A percentile compares a stretch with the other conserved stretches of the same genome.
Conservation (phyloP, 2,113 vertebrate species). For the Oncorhynchus kisutch region DNA sequence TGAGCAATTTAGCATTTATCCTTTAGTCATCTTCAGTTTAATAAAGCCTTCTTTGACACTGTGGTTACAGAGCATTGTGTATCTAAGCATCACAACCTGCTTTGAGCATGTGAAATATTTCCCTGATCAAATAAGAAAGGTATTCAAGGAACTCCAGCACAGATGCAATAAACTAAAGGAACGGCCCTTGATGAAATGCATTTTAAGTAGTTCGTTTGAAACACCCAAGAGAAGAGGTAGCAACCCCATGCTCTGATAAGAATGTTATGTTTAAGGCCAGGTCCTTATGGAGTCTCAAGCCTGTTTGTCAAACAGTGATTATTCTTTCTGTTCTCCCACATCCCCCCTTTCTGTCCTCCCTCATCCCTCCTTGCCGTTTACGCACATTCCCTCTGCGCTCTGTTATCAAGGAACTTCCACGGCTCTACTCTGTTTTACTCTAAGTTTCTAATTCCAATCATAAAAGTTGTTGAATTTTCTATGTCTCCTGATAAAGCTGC, state of each 20-base stretch:
- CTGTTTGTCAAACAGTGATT: slow-evolving; percentile 22
- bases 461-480: too few species aligned
- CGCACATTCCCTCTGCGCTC: neutral
- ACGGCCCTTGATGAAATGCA: neutral
- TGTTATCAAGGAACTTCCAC: neutral
- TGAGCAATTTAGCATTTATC: too few species aligned
- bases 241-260: slow-evolving; percentile 18
- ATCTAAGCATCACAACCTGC: neutral
- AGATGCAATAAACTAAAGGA: neutral
- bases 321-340: slow-evolving; percentile 21
- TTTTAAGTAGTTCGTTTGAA: neutral
- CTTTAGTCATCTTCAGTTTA: too few species aligned
- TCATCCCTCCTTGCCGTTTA: slow-evolving; percentile 6
- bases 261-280: slow-evolving; percentile 32
- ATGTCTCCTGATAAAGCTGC: too few species aligned
- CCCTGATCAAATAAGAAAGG: neutral
- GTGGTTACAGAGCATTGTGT: neutral
- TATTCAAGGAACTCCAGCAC: neutral
- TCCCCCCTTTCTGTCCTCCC: slow-evolving; percentile 18
- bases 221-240: neutral
- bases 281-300: slow-evolving; percentile 7
- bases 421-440: neutral
- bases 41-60: too few species aligned
- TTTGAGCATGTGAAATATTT: neutral
- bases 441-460: too few species aligned